A percentile compares a stretch with the other conserved stretches of the same genome.
Conservation (phyloP, 1,140 invertebrate species). For the Pissodes strobi region DNA sequence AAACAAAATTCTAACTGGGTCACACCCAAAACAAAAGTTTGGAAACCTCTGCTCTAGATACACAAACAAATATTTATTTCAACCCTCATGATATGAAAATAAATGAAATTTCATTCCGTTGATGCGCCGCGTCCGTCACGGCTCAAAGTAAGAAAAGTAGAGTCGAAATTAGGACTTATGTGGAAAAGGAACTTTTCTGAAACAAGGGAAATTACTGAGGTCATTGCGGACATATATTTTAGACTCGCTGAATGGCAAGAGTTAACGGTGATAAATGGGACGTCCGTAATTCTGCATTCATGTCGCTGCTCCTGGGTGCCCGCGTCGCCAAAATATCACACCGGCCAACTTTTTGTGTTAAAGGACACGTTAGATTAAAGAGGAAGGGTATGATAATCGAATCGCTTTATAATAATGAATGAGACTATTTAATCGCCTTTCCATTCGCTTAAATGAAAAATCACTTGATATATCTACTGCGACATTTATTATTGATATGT, state of each 20-base stretch:
- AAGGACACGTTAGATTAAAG: background rate
- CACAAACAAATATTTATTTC: too few relatives aligned
- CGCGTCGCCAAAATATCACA: background rate
- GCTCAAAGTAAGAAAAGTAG: conserved; percentile 9
- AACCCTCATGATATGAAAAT: conserved; percentile 5
- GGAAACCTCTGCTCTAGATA: too few relatives aligned
- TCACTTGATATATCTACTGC: too few relatives aligned
- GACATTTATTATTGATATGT: too few relatives aligned
- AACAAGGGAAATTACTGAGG: background rate
- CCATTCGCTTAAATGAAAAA: too few relatives aligned
- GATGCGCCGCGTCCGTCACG: background rate
- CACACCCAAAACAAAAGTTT: too few relatives aligned
- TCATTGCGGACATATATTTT: conserved; percentile 5
- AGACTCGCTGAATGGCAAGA: conserved; percentile 4
- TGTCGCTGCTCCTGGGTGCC: background rate
- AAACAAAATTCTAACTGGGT: too few relatives aligned
- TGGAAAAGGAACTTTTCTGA: background rate
- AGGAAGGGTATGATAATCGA: too few relatives aligned
- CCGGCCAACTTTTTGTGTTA: background rate
- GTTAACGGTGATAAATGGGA: conserved; percentile 6
- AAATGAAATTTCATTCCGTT: background rate
- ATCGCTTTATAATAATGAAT: too few relatives aligned
- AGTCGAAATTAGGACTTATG: conserved; percentile 4
- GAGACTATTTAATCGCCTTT: too few relatives aligned
- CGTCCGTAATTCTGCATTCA: conserved; percentile 5